Evolutionary conservation across 2,113 vertebrate species (phyloP), one percentile per base, ranked within the genome.

Genomic region (Ia io): DNA sequence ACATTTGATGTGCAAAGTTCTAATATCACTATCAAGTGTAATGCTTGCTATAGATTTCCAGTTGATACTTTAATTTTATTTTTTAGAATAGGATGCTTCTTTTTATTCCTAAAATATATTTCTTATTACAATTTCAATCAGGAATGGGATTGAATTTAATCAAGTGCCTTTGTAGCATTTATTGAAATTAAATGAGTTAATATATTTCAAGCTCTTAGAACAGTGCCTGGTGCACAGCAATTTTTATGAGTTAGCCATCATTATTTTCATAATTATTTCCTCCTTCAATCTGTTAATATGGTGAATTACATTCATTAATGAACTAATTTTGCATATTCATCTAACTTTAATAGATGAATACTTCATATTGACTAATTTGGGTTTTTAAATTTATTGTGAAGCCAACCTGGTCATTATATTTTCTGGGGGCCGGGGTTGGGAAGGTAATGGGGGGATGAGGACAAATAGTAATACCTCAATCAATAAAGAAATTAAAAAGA

Each of bases 181-280:
- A 44, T 67, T 84, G 53, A 93, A 84, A 84, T 76, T 90, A 84
- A 89, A 82, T 74, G 16, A 84, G n/a, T 71, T 83, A 47, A 73
- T 51, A 30, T n/a, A 49, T 28, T 86, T 56, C 71, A 93, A 71
- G 16, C 18, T 65, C 35, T 90, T 69, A 65, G 18, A 49, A 47
- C 6, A 76, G 30, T 40, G 40, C 6, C 4, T 92, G 47, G 49
- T n/a, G 56, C 28, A 51, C 37, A 86, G 30, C 25, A 67, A 88
- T 82, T 51, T 18, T 40, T 70, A 42, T 32, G 30, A 42, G 53
- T 83, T 83, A 69, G 40, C 30, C 70, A 14, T 86, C 59, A 65
- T 73, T n/a, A 84, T 51, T 92, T 88, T 65, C 20, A 71, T 28
- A 83, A 53, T 44, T 6, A 6, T 76, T 87, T 92, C 35, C 18